Percentiles rank a stretch among this genome's conserved stretches.
phyloP scores from a whole-genome alignment of 2,888 invertebrate genomes.

The Tinea trinotella region DNA sequence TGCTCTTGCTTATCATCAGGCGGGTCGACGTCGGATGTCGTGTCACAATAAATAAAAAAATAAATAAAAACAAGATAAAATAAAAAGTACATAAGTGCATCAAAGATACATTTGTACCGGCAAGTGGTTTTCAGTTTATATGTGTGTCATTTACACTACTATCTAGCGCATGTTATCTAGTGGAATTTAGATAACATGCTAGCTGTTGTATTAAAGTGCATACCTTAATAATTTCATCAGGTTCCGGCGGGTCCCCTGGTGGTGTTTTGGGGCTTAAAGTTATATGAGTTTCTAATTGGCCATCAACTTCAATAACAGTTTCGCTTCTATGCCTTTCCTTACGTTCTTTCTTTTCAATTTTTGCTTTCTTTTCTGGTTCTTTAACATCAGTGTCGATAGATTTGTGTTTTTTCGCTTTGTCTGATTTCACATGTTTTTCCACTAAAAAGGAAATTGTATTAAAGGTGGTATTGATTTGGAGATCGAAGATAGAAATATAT shows the following conservation, averaged over 20 bases:
- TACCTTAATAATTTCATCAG: constrained; percentile 92
- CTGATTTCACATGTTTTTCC: constrained; percentile 29
- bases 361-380: constrained; percentile 48
- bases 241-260: constrained; percentile 90
- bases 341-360: constrained; percentile 33
- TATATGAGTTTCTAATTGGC: constrained; percentile 82
- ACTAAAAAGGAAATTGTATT: constrained; percentile 3
- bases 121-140: no score
- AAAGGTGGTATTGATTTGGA: not conserved
- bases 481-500: no score
- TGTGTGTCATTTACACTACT: no score
- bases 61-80: no score
- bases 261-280: constrained; percentile 86
- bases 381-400: constrained; percentile 41
- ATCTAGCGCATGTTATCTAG: no score
- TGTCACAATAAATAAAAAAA: no score
- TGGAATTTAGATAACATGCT: no score
- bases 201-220: no score
- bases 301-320: constrained; percentile 74
- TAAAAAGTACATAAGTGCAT: no score
- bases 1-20: no score
- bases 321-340: constrained; percentile 55
- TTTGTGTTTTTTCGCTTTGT: constrained; percentile 47
- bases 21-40: no score
- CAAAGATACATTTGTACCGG: no score